These are phyloP conservation scores for Trissonchulus latispiculum DNA, from an alignment of 2,888 invertebrate genomes.

Conservation along the genomic window DNA sequence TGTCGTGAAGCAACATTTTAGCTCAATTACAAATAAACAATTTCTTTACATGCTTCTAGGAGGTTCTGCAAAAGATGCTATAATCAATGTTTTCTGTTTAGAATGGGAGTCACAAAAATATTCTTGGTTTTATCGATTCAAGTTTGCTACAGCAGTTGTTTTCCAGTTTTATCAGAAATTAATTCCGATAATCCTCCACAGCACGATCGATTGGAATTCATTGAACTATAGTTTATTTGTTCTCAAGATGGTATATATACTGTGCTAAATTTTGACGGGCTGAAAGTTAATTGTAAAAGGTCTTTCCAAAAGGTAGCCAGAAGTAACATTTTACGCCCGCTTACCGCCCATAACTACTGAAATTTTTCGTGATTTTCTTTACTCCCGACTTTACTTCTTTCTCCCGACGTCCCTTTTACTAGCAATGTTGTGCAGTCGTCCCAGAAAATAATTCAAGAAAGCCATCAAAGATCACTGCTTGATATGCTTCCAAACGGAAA, in stretches of 20 bases:
- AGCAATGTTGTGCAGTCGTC: background rate
- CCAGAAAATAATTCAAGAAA: background rate
- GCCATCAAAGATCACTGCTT: background rate
- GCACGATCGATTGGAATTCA: background rate
- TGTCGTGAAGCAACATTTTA: too few species aligned
- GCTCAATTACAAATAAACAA: too few species aligned
- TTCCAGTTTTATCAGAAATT: too few species aligned
- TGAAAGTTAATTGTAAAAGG: background rate
- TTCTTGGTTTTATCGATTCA: too few species aligned
- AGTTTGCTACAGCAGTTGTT: too few species aligned
- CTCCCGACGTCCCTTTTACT: background rate
- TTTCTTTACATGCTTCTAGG: too few species aligned
- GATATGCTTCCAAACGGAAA: background rate
- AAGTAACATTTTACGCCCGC: background rate
- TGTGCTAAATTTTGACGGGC: background rate
- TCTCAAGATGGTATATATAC: background rate
- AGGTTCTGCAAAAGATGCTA: too few species aligned
- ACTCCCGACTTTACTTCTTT: background rate
- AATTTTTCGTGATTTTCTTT: background rate
- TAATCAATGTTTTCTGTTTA: too few species aligned
- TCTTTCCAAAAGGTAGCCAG: background rate
- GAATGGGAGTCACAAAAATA: too few species aligned
- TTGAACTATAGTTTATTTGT: background rate
- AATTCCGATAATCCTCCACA: background rate
- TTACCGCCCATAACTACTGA: background rate